These are phyloP conservation scores for Whitmania pigra DNA, from an alignment of 1,140 invertebrate genomes.

Conservation along the genomic window DNA sequence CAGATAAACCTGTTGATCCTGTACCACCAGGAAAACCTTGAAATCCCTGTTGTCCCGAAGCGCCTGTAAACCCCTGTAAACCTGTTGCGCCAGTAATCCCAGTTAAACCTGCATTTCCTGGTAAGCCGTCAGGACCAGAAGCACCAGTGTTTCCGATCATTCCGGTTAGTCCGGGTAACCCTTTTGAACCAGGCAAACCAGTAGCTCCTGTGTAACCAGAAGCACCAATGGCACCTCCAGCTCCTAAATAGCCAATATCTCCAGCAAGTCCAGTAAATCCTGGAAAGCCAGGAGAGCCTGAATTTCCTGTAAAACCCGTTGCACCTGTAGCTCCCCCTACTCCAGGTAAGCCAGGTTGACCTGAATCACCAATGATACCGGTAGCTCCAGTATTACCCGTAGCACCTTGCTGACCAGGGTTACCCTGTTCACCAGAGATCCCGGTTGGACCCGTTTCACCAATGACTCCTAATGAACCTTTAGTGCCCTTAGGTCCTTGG, in stretches of 20 bases:
- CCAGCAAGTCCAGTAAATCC: conserved; percentile 13
- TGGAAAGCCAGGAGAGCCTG: not conserved
- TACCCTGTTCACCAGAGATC: conserved; percentile 3
- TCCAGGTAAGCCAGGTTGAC: not conserved
- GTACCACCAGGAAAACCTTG: too few relatives aligned
- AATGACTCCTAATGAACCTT: conserved; percentile 9
- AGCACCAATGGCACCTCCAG: not conserved
- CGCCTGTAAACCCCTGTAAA: conserved; percentile 5
- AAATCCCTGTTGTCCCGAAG: conserved; percentile 12
- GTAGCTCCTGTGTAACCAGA: not conserved
- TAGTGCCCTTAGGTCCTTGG: not conserved
- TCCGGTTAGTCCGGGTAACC: not conserved
- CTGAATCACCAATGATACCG: conserved; percentile 12
- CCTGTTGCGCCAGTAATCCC: conserved; percentile 4
- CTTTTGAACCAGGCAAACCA: conserved; percentile 1
- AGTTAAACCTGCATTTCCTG: not conserved
- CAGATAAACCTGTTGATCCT: conserved; percentile 6
- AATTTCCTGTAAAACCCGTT: conserved; percentile 1
- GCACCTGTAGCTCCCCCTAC: not conserved
- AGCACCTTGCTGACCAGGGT: not conserved
- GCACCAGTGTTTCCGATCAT: not conserved
- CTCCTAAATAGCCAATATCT: conserved; percentile 10
- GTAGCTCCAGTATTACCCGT: conserved; percentile 8
- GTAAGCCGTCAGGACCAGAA: not conserved
- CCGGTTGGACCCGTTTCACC: conserved; percentile 17